These are phyloP conservation scores for Botia kubotai DNA, from an alignment of 2,797 vertebrate genomes.

Conservation along the genomic window DNA sequence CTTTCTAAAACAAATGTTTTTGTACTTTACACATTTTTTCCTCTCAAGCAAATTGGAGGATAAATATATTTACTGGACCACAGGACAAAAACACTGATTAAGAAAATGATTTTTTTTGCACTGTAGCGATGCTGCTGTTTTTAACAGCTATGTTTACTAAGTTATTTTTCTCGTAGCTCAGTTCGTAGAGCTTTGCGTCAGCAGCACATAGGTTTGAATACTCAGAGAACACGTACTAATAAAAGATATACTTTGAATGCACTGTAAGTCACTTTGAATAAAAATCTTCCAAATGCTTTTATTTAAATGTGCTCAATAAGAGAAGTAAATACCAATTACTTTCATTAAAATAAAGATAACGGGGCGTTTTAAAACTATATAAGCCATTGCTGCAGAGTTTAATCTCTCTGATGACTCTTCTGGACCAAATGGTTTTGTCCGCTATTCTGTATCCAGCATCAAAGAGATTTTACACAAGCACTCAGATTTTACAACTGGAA, in stretches of 20 bases:
- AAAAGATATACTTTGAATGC: no score
- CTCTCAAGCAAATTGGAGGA: no score
- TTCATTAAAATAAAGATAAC: constrained; percentile 17
- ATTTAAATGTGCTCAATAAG: not conserved
- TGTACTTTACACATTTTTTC: not conserved
- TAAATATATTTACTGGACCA: not conserved
- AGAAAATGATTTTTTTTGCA: not conserved
- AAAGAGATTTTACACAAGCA: constrained; percentile 30
- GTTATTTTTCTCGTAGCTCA: no score
- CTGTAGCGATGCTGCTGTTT: not conserved
- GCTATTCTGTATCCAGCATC: not conserved
- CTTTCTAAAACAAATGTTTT: not conserved
- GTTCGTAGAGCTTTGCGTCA: no score
- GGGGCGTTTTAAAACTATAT: constrained; percentile 13
- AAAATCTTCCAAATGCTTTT: no score
- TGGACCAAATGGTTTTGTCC: not conserved
- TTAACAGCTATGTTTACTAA: not conserved
- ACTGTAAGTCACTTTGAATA: no score
- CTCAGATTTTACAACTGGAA: constrained; percentile 15
- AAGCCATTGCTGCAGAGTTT: not conserved
- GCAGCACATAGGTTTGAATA: no score
- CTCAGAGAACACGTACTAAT: no score
- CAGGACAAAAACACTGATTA: not conserved
- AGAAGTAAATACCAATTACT: not conserved
- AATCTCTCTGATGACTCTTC: not conserved